A percentile compares a stretch with the other conserved stretches of the same genome.
These are phyloP conservation scores for Corythoichthys haematopterus DNA, from an alignment of 2,113 vertebrate species.

Conservation along the genomic window DNA sequence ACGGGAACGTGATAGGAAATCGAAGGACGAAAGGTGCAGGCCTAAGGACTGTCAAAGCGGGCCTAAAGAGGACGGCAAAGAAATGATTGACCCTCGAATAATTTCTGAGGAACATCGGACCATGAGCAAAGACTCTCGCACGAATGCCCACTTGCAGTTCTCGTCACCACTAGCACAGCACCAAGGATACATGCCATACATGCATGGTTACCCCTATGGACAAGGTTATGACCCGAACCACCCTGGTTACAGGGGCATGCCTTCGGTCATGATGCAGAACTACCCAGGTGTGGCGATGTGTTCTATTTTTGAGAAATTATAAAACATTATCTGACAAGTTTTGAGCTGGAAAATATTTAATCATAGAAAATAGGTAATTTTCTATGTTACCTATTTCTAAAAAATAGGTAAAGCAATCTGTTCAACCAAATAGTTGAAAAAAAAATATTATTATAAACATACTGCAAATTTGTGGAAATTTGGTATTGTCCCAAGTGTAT, in stretches of 20 bases:
- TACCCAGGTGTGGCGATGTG: conserved; percentile 83
- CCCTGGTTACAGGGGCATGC: conserved; percentile 92
- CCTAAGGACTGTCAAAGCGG: conserved; percentile 79
- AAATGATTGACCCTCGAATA: conserved; percentile 78
- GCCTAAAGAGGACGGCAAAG: conserved; percentile 87
- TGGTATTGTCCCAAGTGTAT: background rate
- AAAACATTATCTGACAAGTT: background rate
- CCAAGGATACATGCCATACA: conserved; percentile 96
- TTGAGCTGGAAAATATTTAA: background rate
- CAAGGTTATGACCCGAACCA: conserved; percentile 95
- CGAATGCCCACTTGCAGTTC: conserved; percentile 88
- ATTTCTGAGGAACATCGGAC: conserved; percentile 82
- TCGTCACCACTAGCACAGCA: conserved; percentile 92
- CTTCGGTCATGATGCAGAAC: conserved; percentile 98
- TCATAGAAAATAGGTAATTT: background rate
- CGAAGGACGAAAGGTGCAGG: conserved; percentile 88
- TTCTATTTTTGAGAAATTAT: background rate
- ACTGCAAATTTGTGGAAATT: background rate
- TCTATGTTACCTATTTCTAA: background rate
- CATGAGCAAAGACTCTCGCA: conserved; percentile 86
- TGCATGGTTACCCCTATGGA: conserved; percentile 96
- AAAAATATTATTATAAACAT: background rate
- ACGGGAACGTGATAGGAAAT: conserved; percentile 83
- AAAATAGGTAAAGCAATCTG: background rate
- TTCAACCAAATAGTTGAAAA: background rate